A percentile compares a stretch with the other conserved stretches of the same genome.
phyloP scores from a whole-genome alignment of 1,140 invertebrate species.

The Hycleus cichorii region DNA sequence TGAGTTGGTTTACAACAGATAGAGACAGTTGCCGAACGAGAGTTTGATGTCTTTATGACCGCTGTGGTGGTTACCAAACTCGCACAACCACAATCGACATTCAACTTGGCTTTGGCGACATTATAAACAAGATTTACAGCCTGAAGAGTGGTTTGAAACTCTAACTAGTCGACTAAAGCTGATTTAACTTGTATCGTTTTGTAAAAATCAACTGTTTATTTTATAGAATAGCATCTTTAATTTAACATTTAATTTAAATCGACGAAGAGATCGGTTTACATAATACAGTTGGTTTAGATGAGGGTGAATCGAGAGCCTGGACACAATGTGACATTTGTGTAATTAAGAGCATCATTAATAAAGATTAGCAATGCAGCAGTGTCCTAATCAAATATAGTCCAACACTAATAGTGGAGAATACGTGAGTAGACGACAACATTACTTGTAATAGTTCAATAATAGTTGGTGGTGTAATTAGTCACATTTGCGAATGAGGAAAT shows the following conservation, averaged over 20 bases:
- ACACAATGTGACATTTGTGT: slow-evolving; percentile 28
- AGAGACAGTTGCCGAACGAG: slow-evolving; percentile 17
- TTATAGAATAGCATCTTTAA: no score
- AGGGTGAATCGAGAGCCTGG: slow-evolving; percentile 23
- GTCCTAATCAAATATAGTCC: slow-evolving; percentile 17
- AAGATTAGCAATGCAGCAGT: slow-evolving; percentile 29
- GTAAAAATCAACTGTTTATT: no score
- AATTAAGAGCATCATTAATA: slow-evolving; percentile 35
- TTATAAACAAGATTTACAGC: no score
- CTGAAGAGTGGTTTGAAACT: no score
- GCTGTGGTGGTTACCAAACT: slow-evolving; percentile 15
- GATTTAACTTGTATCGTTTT: no score
- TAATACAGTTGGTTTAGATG: slow-evolving; percentile 1
- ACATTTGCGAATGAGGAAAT: slow-evolving; percentile 1
- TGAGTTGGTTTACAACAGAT: not conserved
- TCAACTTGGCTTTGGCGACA: no score
- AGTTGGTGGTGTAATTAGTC: slow-evolving; percentile 7
- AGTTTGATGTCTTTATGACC: slow-evolving; percentile 32
- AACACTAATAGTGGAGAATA: not conserved
- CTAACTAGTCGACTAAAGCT: no score
- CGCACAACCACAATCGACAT: no score
- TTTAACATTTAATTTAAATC: no score
- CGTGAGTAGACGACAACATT: not conserved
- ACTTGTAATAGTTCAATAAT: not conserved
- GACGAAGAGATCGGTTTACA: no score